Base-by-base conservation (phyloP, 2,797 vertebrate species). In the Phoebastria nigripes region DNA sequence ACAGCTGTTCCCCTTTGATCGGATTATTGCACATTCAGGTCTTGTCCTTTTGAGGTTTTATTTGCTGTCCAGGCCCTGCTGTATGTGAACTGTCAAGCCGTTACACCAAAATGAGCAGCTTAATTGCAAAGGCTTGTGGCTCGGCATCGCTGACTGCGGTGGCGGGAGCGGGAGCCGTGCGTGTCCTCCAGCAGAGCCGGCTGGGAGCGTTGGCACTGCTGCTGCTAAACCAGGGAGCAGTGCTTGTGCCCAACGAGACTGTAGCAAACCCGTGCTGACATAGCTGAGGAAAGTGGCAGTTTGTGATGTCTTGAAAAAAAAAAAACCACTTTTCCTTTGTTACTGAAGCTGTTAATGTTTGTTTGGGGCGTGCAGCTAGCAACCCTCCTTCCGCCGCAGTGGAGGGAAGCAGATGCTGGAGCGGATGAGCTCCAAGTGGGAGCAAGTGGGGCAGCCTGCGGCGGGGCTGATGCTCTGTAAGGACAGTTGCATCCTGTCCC, bases 241-340 rank as follows among this genome's bases (percentile, higher is more conserved):
- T 1, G 5, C 71, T n/a, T 16, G 56, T 26, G 25, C 56, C 74
- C 55, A 1, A 2, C 0, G 31, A 42, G 62, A 3, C 33, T 5
- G 8, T 19, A 12, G 6, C 42, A 42, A 24, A 18, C 9, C 52
- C 3, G 1, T 4, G 51, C 63, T 13, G 21, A 11, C n/a, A 8
- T 0, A 37, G 78, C 71, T 33, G 12, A 2, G 69, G 5, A 11
- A 16, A 15, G 67, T 0, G 3, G 10, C 2, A 3, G 3, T 12
- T 22, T 44, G 41, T 11, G 55, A 2, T 44, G 77, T 19, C 18
- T 37, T 42, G 24, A 8, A 62, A 56, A 67, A 14, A 1, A 37
- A 37, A 37, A 2, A 44, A 44, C 8, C 6, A 6, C 39, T 33
- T 33, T 13, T 15, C 11, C 17, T 7, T 22, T 13, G 37, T 15